Base-by-base conservation (phyloP, 2,113 vertebrate species). In the Mobula hypostoma region DNA sequence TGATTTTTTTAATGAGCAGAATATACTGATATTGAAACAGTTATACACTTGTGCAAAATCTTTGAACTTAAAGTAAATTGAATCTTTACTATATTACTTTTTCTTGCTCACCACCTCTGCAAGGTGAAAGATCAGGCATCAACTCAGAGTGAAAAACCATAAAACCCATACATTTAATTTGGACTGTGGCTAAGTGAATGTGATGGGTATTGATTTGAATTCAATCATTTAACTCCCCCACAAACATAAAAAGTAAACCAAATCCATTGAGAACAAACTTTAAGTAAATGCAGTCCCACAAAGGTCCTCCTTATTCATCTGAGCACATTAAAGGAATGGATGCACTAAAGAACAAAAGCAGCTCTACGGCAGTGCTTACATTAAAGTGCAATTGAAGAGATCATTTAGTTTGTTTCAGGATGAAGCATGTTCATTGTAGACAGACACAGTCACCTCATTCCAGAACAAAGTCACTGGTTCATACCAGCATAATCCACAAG, bases 331-430 rank as follows among this genome's bases (percentile, higher is more conserved):
- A 93, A 93, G 68, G 68, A 76, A 32, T 93, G 91, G 72, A 93
- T 93, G 91, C 91, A 93, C 68, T 93, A 15, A 76, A 93, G 68
- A 93, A 93, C 8, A 93, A 93, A 93, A 93, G 74, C 85, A 93
- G 40, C 36, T 93, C 91, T 56, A 29, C 68, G 48, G 8, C 70
- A 74, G 21, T 56, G 19, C 91, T 93, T 56, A 93, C 68, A 72
- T 48, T n/a, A 32, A 8, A 72, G 32, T 68, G 4, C 29, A 27
- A 72, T 74, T 68, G 32, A 74, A 74, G 21, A 74, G 70, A 87
- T 19, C 83, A 87, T 87, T 82, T 85, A 85, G 48, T 27, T 93
- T 93, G 32, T 8, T 72, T 48, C 11, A 74, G 66, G 21, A 56
- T 93, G 68, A 93, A 56, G 8, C 40, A 92, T 24, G 36, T 76